These are phyloP conservation scores for Nylanderia fulva DNA, from an alignment of 1,140 invertebrate genomes.

Conservation along the genomic window DNA sequence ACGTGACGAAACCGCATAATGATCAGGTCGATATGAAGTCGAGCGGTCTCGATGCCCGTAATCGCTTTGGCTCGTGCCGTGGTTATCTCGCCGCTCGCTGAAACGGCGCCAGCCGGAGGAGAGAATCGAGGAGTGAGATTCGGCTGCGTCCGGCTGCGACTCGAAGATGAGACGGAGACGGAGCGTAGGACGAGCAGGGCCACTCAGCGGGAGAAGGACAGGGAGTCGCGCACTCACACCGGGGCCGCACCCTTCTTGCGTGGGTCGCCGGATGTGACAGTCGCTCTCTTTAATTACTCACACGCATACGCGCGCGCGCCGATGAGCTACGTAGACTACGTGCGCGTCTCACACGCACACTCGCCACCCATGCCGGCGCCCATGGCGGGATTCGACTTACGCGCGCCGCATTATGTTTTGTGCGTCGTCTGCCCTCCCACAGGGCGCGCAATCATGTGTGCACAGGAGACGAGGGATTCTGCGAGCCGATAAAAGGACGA, in stretches of 20 bases:
- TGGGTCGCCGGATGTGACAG: conserved; percentile 86
- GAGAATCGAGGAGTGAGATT: conserved; percentile 35
- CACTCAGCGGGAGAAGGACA: conserved; percentile 46
- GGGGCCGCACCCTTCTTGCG: conserved; percentile 85
- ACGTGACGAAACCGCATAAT: conserved; percentile 26
- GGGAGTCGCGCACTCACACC: conserved; percentile 48
- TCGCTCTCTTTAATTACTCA: conserved; percentile 86
- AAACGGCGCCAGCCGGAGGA: conserved; percentile 59
- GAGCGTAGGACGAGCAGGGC: conserved; percentile 48
- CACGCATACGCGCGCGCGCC: conserved; percentile 77
- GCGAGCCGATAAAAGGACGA: conserved; percentile 66
- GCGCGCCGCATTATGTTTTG: conserved; percentile 72
- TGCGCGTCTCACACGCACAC: conserved; percentile 65
- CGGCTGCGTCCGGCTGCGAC: conserved; percentile 1
- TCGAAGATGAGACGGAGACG: conserved; percentile 63
- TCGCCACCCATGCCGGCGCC: conserved; percentile 58
- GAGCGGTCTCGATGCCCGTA: background rate
- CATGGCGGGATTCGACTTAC: conserved; percentile 57
- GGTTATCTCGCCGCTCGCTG: conserved; percentile 9
- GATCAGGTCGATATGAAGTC: conserved; percentile 1
- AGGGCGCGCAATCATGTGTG: conserved; percentile 69
- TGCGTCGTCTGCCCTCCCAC: conserved; percentile 76
- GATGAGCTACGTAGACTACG: conserved; percentile 64
- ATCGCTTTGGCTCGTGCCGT: background rate
- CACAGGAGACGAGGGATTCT: conserved; percentile 23